These are phyloP conservation scores for Pogonomyrmex californicus DNA, from an alignment of 1,140 invertebrate genomes.

Conservation along the genomic window DNA sequence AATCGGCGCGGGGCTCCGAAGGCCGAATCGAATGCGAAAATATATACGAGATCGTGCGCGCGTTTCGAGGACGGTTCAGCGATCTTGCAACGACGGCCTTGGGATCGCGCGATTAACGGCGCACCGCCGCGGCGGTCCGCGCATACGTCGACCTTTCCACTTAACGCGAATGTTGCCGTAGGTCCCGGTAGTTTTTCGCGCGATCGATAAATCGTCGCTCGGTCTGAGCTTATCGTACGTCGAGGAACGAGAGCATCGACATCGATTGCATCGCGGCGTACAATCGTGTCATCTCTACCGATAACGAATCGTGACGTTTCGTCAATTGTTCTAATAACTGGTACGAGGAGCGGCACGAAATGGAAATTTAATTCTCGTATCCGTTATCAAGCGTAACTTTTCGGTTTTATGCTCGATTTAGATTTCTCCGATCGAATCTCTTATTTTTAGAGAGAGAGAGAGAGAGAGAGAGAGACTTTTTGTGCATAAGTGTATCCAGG, in stretches of 20 bases:
- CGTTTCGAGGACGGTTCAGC: constrained; percentile 41
- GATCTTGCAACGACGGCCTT: constrained; percentile 51
- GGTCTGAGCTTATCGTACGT: background rate
- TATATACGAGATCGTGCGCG: background rate
- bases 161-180: constrained; percentile 49
- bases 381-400: background rate
- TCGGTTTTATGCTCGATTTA: background rate
- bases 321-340: constrained; percentile 27
- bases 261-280: background rate
- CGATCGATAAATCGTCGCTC: constrained; percentile 47
- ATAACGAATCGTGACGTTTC: constrained; percentile 24
- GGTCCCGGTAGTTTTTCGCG: constrained; percentile 9
- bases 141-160: constrained; percentile 71
- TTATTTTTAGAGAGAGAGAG: background rate
- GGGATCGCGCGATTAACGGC: constrained; percentile 43
- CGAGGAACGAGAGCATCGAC: constrained; percentile 21
- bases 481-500: too few species aligned
- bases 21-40: constrained; percentile 10
- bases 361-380: constrained; percentile 7
- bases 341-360: background rate
- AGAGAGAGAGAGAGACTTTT: too few species aligned
- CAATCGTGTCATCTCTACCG: background rate
- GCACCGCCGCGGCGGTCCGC: constrained; percentile 32
- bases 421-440: background rate
- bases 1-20: background rate